A percentile compares a stretch with the other conserved stretches of the same genome.
Evolutionary conservation across 2,797 vertebrate genomes (phyloP).

Genomic region (Thripadectes ignobilis): DNA sequence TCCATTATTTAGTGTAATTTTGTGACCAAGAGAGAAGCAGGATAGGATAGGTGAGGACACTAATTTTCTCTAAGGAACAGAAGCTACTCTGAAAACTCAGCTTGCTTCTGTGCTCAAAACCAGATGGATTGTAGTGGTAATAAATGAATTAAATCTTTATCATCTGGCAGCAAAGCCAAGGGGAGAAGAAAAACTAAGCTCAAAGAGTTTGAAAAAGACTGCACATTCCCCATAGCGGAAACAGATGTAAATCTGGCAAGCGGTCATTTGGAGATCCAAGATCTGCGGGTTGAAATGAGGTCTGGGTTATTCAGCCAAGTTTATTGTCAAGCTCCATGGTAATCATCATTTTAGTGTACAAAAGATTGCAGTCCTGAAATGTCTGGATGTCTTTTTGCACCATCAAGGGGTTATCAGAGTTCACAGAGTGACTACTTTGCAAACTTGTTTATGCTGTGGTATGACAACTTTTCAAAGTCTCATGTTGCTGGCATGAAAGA

Average conservation of each 20-base stretch:
- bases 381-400: background rate
- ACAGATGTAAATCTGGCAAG: conserved; percentile 49
- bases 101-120: conserved; percentile 41
- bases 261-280: conserved; percentile 11
- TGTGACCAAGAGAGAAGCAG: background rate
- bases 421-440: background rate
- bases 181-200: conserved; percentile 41
- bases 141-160: conserved; percentile 64
- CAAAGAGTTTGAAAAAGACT: conserved; percentile 50
- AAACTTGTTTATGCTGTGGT: background rate
- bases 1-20: background rate
- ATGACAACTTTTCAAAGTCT: background rate
- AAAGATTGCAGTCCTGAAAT: background rate
- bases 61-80: conserved; percentile 26
- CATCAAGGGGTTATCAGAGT: background rate
- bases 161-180: conserved; percentile 54
- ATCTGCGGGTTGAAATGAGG: conserved; percentile 15
- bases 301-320: conserved; percentile 19
- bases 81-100: conserved; percentile 19
- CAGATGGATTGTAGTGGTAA: conserved; percentile 50
- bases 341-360: background rate
- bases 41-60: background rate
- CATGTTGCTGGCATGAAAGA: background rate
- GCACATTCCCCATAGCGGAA: conserved; percentile 40
- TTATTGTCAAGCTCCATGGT: background rate